A percentile compares a stretch with the other conserved stretches of the same genome.
phyloP scores from a whole-genome alignment of 2,888 invertebrate genomes.

The Nemotelus pantherinus region DNA sequence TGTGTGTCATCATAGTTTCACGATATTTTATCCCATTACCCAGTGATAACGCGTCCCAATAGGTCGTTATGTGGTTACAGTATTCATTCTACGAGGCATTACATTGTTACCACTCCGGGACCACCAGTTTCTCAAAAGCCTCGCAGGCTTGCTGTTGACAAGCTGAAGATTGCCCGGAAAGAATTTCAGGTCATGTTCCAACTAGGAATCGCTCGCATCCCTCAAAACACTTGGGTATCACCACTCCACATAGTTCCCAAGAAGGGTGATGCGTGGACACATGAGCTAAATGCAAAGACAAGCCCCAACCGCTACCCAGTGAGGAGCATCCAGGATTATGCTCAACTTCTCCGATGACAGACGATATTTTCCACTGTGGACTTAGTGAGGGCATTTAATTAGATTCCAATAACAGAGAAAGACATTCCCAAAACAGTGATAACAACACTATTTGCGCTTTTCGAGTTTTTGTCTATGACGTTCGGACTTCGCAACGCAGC shows the following conservation, averaged over 20 bases:
- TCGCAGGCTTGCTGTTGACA: constrained; percentile 47
- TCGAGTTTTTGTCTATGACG: too few species aligned
- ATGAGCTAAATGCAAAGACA: too few species aligned
- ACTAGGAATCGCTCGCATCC: neutral
- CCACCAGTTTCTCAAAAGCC: constrained; percentile 45
- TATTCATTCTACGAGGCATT: constrained; percentile 21
- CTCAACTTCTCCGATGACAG: neutral
- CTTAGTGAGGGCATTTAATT: too few species aligned
- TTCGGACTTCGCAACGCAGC: neutral
- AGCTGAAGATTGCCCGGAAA: constrained; percentile 49
- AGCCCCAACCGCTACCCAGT: too few species aligned
- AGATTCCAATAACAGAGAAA: too few species aligned
- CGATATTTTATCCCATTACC: neutral
- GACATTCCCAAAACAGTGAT: too few species aligned
- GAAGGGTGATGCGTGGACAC: too few species aligned
- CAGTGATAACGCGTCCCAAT: neutral
- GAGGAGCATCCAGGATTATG: too few species aligned
- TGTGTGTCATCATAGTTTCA: neutral
- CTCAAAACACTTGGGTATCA: neutral
- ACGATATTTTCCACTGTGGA: constrained; percentile 8
- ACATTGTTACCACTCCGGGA: constrained; percentile 49
- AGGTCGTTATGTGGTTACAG: constrained; percentile 31
- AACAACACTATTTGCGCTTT: too few species aligned
- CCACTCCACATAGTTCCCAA: neutral
- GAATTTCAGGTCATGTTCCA: neutral